A percentile compares a stretch with the other conserved stretches of the same genome.
phyloP scores from a whole-genome alignment of 2,888 invertebrate genomes.

The Cephus nigrinus region DNA sequence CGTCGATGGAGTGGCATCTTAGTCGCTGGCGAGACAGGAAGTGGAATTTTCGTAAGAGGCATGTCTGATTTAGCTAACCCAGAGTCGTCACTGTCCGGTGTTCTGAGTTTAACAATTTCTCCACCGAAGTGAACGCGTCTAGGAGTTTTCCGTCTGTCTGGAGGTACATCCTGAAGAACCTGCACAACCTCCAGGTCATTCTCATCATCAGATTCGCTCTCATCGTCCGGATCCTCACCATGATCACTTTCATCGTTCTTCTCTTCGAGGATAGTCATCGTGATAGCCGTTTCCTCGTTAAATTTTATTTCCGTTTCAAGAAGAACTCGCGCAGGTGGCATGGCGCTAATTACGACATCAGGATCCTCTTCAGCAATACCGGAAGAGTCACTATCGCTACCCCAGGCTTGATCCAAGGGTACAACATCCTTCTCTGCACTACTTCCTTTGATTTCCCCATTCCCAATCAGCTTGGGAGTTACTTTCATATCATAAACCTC shows the following conservation, averaged over 20 bases:
- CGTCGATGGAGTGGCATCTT: conserved; percentile 51
- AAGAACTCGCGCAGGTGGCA: conserved; percentile 69
- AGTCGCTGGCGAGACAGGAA: conserved; percentile 66
- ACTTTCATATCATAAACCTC: conserved; percentile 69
- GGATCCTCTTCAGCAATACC: conserved; percentile 54
- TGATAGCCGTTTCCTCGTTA: conserved; percentile 82
- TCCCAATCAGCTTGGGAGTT: conserved; percentile 19
- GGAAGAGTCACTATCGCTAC: conserved; percentile 53
- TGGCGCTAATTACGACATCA: conserved; percentile 33
- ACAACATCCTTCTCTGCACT: conserved; percentile 14
- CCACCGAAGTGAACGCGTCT: conserved; percentile 87
- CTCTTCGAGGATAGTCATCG: conserved; percentile 86
- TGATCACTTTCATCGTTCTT: conserved; percentile 66
- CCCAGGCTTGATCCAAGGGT: conserved; percentile 26
- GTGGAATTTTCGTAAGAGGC: conserved; percentile 64
- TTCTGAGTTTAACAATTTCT: conserved; percentile 86
- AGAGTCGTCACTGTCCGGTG: conserved; percentile 83
- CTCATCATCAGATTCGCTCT: conserved; percentile 47
- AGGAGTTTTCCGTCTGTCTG: conserved; percentile 69
- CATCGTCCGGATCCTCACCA: conserved; percentile 31
- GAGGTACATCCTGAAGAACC: conserved; percentile 15
- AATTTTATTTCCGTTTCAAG: conserved; percentile 87
- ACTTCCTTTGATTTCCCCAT: conserved; percentile 24
- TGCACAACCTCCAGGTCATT: conserved; percentile 56
- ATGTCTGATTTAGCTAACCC: conserved; percentile 30